Conservation (phyloP, 2,888 invertebrate species). For the Stenotaenia linearis region DNA sequence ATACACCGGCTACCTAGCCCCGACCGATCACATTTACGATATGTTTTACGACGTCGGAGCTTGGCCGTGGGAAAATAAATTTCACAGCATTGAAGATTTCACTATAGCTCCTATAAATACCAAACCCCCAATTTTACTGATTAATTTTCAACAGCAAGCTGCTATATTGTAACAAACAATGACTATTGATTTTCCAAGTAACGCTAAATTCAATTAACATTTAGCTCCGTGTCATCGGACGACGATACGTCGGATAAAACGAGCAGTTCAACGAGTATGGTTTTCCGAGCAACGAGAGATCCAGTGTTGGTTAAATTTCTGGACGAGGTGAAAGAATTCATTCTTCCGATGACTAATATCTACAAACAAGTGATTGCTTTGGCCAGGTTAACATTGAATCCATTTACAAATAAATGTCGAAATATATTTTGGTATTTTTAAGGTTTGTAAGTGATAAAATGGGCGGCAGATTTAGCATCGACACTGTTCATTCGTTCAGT, state of each 20-base stretch:
- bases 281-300: neutral
- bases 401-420: too few species aligned
- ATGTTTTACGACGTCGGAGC: conserved; percentile 24
- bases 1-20: neutral
- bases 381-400: neutral
- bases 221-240: neutral
- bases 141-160: conserved; percentile 17
- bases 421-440: neutral
- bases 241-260: neutral
- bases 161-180: neutral
- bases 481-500: neutral
- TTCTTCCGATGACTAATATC: neutral
- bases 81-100: conserved; percentile 2
- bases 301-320: neutral
- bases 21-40: conserved; percentile 13
- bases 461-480: conserved; percentile 12
- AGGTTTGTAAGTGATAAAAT: conserved; percentile 24
- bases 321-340: neutral
- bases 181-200: neutral
- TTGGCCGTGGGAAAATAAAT: conserved; percentile 27
- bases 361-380: neutral
- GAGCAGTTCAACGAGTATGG: neutral
- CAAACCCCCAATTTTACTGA: neutral
- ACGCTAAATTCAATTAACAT: neutral
- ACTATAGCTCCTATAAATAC: neutral